phyloP scores from a whole-genome alignment of 2,888 invertebrate species.

The Synergus umbraculus region DNA sequence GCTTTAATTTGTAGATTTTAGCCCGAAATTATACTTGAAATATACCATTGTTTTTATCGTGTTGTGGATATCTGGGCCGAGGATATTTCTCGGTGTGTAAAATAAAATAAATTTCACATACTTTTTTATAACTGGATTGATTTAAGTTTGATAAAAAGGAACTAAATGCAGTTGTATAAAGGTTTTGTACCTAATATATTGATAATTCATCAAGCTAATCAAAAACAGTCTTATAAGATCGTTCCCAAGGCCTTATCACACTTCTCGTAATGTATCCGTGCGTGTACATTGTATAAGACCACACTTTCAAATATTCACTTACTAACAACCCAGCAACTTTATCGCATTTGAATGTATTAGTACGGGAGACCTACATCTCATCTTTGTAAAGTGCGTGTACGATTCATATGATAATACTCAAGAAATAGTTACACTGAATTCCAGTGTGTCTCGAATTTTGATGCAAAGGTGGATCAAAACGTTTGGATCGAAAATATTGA shows the following conservation, averaged over 20 bases:
- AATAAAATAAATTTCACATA: no score
- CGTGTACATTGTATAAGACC: neutral
- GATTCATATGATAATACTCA: neutral
- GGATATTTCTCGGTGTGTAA: no score
- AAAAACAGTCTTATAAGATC: conserved; percentile 37
- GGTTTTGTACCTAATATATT: neutral
- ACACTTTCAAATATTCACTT: conserved; percentile 5
- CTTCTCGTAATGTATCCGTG: neutral
- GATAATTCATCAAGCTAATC: conserved; percentile 11
- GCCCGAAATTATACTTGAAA: no score
- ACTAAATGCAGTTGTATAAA: neutral
- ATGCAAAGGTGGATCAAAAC: neutral
- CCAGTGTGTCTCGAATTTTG: neutral
- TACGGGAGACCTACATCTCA: neutral
- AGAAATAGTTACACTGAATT: neutral
- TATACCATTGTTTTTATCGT: no score
- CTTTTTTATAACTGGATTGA: neutral
- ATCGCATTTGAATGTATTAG: conserved; percentile 19
- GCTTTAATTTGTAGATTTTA: no score
- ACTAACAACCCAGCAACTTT: neutral
- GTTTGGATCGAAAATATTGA: neutral
- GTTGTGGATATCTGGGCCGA: no score
- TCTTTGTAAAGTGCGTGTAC: neutral
- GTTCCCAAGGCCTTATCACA: conserved; percentile 35
- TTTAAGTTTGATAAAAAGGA: neutral